Base-by-base conservation (phyloP, 1,140 invertebrate species). In the Cyclargus thomasi region DNA sequence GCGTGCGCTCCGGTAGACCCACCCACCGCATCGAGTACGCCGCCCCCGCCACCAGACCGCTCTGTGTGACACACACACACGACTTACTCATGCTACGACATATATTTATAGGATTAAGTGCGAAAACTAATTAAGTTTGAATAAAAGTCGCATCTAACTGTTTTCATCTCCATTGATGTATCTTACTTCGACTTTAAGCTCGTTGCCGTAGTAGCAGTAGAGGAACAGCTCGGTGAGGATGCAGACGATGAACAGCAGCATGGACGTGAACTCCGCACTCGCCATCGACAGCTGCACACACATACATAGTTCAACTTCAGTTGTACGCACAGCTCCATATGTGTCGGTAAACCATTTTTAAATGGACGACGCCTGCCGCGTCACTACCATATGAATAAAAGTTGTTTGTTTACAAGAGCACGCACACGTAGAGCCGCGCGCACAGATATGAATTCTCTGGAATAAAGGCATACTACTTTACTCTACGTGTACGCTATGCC, bases 171-270 rank as follows among this genome's bases (percentile, higher is more conserved):
- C 8, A 29, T 29, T 6, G 23, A n/a, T 39, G 68, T 23, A 29
- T 29, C 39, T 65, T 62, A 86, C 85, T 80, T 88, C 81, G 0
- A 78, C 80, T 1, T 78, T 78, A 5, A 90, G 79, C 39, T 86
- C 86, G 67, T 88, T 89, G 0, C 88, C 86, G 63, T 79, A 88
- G 71, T 84, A 89, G 65, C 88, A 90, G 71, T 88, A 90, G 6
- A 88, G 75, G 53, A 87, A 86, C 55, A 90, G 72, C 70, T 90
- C 86, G 10, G 80, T 86, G 0, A 90, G 75, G 65, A 90, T 90
- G 69, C 88, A 90, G 35, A 74, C 53, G 8, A 86, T 81, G 75
- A 88, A 90, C 23, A 88, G 78, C 4, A 74, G 70, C 83, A 86
- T 89, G 4, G 88, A 89, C 2, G 79, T 79, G 47, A 89, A 88